Percentiles rank a stretch among this genome's conserved stretches.
Evolutionary conservation across 2,797 vertebrate genomes (phyloP).

Genomic region (Onychomys leucogaster): DNA sequence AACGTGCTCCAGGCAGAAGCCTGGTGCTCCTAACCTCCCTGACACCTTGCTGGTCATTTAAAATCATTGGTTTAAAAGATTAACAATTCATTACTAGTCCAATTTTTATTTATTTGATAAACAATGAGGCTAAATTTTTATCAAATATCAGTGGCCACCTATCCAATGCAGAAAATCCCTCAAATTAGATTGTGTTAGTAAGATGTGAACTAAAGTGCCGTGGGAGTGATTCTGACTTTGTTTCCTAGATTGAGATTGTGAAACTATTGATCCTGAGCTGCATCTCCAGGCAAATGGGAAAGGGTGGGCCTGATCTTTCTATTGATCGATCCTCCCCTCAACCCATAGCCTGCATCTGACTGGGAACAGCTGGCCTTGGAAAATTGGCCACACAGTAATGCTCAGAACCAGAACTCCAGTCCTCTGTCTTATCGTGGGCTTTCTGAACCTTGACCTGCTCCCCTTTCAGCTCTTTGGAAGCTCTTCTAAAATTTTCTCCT

Average conservation of each 20-base stretch:
- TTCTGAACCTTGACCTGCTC: slow-evolving; percentile 79
- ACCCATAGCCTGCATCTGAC: slow-evolving; percentile 60
- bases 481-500: slow-evolving; percentile 77
- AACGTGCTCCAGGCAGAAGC: not conserved
- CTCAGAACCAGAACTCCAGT: slow-evolving; percentile 49
- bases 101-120: slow-evolving; percentile 57
- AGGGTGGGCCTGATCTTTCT: slow-evolving; percentile 59
- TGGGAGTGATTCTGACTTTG: slow-evolving; percentile 60
- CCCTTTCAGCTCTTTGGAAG: slow-evolving; percentile 62
- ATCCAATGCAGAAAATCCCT: slow-evolving; percentile 48
- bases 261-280: slow-evolving; percentile 72
- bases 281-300: slow-evolving; percentile 53
- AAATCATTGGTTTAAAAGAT: slow-evolving; percentile 7
- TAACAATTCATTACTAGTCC: not conserved
- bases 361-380: slow-evolving; percentile 80
- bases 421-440: slow-evolving; percentile 29
- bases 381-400: slow-evolving; percentile 70
- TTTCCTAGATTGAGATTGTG: slow-evolving; percentile 62
- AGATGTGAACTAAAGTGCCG: slow-evolving; percentile 58
- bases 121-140: slow-evolving; percentile 4
- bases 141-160: slow-evolving; percentile 56
- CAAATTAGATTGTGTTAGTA: slow-evolving; percentile 46
- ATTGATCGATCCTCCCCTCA: slow-evolving; percentile 54
- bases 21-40: not conserved
- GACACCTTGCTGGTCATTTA: not conserved